Evolutionary conservation across 92 coral and sea anemone genomes (phyloP), one percentile per base, ranked within the genome.

Genomic region (Zoanthus sociatus): DNA sequence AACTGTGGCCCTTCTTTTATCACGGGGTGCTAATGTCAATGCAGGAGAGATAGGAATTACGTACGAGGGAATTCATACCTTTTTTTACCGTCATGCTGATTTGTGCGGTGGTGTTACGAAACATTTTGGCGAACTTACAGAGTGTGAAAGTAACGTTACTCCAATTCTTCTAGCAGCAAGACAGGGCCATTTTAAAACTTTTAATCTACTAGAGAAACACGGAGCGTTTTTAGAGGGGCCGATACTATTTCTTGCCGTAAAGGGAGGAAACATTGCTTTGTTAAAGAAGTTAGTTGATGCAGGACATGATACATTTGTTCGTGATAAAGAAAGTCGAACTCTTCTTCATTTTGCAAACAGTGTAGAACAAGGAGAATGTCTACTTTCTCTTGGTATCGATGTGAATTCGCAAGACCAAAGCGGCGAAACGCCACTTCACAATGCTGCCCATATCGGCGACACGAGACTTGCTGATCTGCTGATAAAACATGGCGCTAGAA

Each of bases 91-190:
- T 66, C 5, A 78, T 13, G 33, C 13, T 32, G 55, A 61, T 51
- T 81, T 81, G 26, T 56, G 75, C 63, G 76, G 86, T 12, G 86
- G 86, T 45, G 9, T 64, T 30, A 20, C 18, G 9, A 73, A 21
- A 15, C 37, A 63, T 20, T 63, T 18, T 50, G 86, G 86, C 31
- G 86, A 81, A 37, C 61, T 56, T 16, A 81, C 86, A 42, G 32
- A 55, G 44, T 81, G 76, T 81, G 33, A 81, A 17, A 37, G 73
- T 31, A 32, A 47, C 17, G n/a, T 56, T 15, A 81, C 86, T 6
- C 75, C 86, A n/a, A 81, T 81, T 46, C 61, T 81, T 11, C 86
- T 81, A n/a, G 86, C 86, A 10, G 86, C 86, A 45, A 69, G 66
- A 63, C 56, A 56, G 48, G 73, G 73, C 17, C 75, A 81, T 69